A percentile compares a stretch with the other conserved stretches of the same genome.
Conservation (phyloP, 2,113 vertebrate genomes). For the Psittacula cyanocephala region DNA sequence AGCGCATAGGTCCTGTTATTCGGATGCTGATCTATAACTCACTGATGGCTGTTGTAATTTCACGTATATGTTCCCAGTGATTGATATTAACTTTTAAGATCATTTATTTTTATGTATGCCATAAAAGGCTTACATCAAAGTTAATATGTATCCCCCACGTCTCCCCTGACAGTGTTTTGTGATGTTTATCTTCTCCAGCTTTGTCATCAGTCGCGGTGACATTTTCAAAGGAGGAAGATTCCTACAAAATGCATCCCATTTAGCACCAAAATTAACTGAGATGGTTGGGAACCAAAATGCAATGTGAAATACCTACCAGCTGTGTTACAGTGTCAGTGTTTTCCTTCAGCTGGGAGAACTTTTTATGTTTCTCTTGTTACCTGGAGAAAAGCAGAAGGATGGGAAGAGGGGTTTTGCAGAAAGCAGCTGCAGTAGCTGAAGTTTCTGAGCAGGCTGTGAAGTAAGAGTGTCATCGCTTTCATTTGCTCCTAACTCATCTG, state of each 20-base stretch:
- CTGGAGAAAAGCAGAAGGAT: neutral
- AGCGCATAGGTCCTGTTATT: neutral
- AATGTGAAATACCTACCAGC: neutral
- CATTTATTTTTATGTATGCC: constrained; percentile 47
- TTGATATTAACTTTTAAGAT: neutral
- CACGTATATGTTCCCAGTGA: neutral
- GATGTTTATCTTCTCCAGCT: constrained; percentile 5
- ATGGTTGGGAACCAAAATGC: neutral
- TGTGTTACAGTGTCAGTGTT: neutral
- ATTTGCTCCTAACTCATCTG: neutral
- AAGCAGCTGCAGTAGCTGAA: neutral
- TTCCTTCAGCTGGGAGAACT: neutral
- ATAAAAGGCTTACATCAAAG: constrained; percentile 50
- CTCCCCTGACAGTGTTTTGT: neutral
- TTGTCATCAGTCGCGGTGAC: neutral
- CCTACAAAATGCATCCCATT: neutral
- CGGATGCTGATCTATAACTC: neutral
- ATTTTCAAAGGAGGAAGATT: constrained; percentile 4
- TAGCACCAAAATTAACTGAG: neutral
- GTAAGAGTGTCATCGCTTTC: neutral
- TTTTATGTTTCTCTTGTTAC: neutral
- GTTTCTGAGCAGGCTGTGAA: neutral
- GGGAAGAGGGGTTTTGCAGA: neutral
- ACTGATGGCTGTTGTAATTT: constrained; percentile 12
- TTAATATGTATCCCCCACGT: neutral